A percentile compares a stretch with the other conserved stretches of the same genome.
phyloP scores from a whole-genome alignment of 1,140 invertebrate species.

The Drosophila pectinifera region DNA sequence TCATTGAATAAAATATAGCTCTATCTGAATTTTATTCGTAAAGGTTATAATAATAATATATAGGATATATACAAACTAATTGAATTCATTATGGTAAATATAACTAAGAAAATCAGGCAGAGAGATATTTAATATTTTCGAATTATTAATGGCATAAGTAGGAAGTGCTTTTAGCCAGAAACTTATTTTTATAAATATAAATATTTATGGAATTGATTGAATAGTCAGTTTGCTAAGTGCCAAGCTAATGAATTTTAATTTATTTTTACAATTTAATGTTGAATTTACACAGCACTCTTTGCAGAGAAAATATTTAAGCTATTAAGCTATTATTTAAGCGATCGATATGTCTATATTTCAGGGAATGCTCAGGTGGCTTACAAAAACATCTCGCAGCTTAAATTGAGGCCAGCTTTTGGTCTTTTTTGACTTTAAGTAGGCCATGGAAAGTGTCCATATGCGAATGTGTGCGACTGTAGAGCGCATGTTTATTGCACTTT shows the following conservation, averaged over 20 bases:
- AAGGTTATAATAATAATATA: neutral
- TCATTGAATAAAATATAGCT: neutral
- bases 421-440: constrained; percentile 63
- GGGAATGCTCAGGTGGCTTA: constrained; percentile 13
- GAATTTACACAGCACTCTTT: no score
- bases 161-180: no score
- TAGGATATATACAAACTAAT: neutral
- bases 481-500: constrained; percentile 84
- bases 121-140: no score
- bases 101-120: no score
- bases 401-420: constrained; percentile 18
- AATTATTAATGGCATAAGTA: no score
- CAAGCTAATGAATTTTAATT: neutral
- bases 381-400: neutral
- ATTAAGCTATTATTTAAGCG: neutral
- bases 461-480: constrained; percentile 60
- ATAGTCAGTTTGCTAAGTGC: no score
- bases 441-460: constrained; percentile 60
- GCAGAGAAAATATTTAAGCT: neutral
- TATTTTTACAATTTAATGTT: neutral
- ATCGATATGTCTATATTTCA: constrained; percentile 18
- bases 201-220: no score
- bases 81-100: neutral
- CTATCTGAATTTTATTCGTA: neutral
- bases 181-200: no score